Percentiles rank a stretch among this genome's conserved stretches.
Evolutionary conservation across 2,113 vertebrate genomes (phyloP).

Genomic region (Chlorocebus sabaeus): DNA sequence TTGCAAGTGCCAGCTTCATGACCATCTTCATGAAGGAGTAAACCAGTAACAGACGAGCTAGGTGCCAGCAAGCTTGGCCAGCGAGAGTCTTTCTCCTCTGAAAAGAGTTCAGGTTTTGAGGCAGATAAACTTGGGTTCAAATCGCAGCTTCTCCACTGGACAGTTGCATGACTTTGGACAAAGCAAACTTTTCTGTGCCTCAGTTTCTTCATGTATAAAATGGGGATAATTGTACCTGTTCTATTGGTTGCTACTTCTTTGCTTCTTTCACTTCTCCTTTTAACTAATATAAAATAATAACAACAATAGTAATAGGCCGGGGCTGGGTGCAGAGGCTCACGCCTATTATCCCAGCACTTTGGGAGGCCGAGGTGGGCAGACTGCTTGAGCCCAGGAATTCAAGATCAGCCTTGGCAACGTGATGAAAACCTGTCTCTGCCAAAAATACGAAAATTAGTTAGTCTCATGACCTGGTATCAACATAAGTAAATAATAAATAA

Average conservation of each 20-base stretch:
- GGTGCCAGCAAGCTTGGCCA: background rate
- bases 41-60: background rate
- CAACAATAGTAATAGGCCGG: accelerated
- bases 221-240: accelerated
- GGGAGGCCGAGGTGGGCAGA: too few relatives aligned
- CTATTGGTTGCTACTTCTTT: background rate
- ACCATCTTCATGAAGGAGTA: background rate
- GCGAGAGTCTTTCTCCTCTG: background rate
- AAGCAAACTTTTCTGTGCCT: background rate
- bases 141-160: background rate
- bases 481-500: too few relatives aligned
- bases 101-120: background rate
- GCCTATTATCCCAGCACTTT: too few relatives aligned
- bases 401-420: too few relatives aligned
- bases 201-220: background rate
- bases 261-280: background rate
- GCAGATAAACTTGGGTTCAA: background rate
- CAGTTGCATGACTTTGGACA: background rate
- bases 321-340: too few relatives aligned
- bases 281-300: background rate
- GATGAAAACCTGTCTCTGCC: too few relatives aligned
- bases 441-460: too few relatives aligned
- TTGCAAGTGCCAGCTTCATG: background rate
- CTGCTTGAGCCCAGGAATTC: too few relatives aligned
- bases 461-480: too few relatives aligned